Conservation (phyloP, 1,140 invertebrate genomes). For the Geopemphigus sp. region DNA sequence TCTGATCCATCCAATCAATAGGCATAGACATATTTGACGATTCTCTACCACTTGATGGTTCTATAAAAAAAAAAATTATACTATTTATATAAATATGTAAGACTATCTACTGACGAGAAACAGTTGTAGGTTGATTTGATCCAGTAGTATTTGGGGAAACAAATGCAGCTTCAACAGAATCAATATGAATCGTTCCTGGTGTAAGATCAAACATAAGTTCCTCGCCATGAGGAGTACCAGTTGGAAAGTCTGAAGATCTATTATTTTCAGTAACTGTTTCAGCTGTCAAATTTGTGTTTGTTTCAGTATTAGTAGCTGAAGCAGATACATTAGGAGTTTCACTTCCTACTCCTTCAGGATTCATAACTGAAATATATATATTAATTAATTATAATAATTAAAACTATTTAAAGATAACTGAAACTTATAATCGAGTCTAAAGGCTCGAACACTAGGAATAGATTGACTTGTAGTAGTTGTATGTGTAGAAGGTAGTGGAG, state of each 20-base stretch:
- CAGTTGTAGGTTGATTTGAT: not conserved
- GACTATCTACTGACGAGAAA: not conserved
- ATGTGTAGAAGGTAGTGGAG: slow-evolving; percentile 33
- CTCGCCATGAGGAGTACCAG: slow-evolving; percentile 8
- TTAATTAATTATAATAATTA: not conserved
- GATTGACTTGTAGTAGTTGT: slow-evolving; percentile 37
- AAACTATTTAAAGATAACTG: not conserved
- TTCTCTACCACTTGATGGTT: not conserved
- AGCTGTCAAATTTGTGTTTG: slow-evolving; percentile 19
- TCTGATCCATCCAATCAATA: slow-evolving; percentile 46
- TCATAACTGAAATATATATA: slow-evolving; percentile 4
- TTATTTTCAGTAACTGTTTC: slow-evolving; percentile 31
- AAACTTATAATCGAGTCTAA: slow-evolving; percentile 41
- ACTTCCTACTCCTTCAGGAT: not conserved
- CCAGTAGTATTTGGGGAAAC: slow-evolving; percentile 19
- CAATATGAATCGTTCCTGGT: slow-evolving; percentile 58
- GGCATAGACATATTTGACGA: slow-evolving; percentile 13
- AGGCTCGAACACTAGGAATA: slow-evolving; percentile 25
- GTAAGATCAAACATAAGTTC: slow-evolving; percentile 37
- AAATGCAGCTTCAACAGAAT: slow-evolving; percentile 59
- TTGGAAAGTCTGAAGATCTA: not conserved
- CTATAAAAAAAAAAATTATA: slow-evolving; percentile 10
- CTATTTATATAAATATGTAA: not conserved
- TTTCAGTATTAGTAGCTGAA: not conserved
- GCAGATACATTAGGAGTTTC: slow-evolving; percentile 20